Conservation (phyloP, 2,888 invertebrate species). For the Parnassius orleans region DNA sequence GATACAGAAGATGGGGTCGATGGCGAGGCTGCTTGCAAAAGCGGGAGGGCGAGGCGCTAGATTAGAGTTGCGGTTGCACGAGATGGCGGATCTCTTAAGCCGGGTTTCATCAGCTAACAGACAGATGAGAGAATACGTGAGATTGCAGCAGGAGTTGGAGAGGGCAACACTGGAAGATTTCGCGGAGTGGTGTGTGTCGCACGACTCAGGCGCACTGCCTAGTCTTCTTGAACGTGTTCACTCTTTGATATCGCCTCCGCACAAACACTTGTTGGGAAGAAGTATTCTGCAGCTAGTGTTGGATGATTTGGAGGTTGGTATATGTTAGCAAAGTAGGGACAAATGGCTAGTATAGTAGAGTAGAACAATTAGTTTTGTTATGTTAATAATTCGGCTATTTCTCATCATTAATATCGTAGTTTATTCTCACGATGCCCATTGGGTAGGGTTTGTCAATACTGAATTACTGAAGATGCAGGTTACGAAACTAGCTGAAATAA, state of each 20-base stretch:
- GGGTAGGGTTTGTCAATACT: no score
- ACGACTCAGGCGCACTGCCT: conserved; percentile 83
- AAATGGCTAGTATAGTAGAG: no score
- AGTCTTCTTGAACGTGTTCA: conserved; percentile 85
- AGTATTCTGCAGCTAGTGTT: conserved; percentile 65
- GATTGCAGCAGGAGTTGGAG: conserved; percentile 78
- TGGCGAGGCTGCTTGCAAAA: conserved; percentile 59
- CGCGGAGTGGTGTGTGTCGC: conserved; percentile 85
- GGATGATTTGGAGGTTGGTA: conserved; percentile 64
- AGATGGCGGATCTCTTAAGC: conserved; percentile 81
- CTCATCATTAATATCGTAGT: no score
- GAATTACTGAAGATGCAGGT: no score
- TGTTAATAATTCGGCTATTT: no score
- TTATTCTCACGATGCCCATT: no score
- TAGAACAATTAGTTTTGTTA: no score
- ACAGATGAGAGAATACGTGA: conserved; percentile 82
- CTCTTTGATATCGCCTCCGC: conserved; percentile 79
- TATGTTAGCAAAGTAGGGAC: neutral
- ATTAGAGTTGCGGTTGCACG: conserved; percentile 82
- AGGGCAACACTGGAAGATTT: conserved; percentile 85
- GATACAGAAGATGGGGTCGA: conserved; percentile 52
- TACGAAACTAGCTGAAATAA: no score
- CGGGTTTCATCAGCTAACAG: conserved; percentile 81
- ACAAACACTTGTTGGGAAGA: conserved; percentile 62
- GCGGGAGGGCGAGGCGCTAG: conserved; percentile 63